These are phyloP conservation scores for Nomada lathburiana DNA, from an alignment of 2,888 invertebrate species.

Conservation along the genomic window DNA sequence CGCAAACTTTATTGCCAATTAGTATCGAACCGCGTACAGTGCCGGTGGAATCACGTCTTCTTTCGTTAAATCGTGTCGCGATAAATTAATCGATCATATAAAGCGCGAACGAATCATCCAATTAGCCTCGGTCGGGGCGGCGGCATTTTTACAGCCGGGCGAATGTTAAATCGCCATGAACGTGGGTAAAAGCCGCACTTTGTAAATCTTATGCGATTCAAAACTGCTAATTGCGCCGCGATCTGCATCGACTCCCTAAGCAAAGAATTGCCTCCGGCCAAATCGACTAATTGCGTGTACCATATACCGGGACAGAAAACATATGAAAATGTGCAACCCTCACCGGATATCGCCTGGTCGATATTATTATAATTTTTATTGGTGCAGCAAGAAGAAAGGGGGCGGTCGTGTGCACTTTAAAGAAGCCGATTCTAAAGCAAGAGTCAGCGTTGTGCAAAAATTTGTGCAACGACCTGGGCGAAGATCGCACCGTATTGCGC, in stretches of 20 bases:
- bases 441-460: slow-evolving; percentile 24
- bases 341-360: not conserved
- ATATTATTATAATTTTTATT: not conserved
- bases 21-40: not conserved
- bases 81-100: slow-evolving; percentile 52
- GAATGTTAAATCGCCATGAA: not conserved
- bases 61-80: slow-evolving; percentile 26
- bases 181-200: slow-evolving; percentile 26
- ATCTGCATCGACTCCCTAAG: not conserved
- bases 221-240: slow-evolving; percentile 11
- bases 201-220: not conserved
- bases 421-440: slow-evolving; percentile 1
- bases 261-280: not conserved
- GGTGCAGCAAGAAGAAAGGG: not conserved
- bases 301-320: not conserved
- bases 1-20: slow-evolving; percentile 16
- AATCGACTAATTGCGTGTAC: slow-evolving; percentile 24
- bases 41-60: not conserved
- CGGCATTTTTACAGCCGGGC: not conserved
- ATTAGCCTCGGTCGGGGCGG: slow-evolving; percentile 24
- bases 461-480: slow-evolving; percentile 14
- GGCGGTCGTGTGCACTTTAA: slow-evolving; percentile 10
- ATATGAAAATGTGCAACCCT: not conserved
- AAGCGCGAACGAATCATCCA: slow-evolving; percentile 42
- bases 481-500: slow-evolving; percentile 13